These are phyloP conservation scores for Apamea anceps DNA, from an alignment of 2,888 invertebrate genomes.

Conservation along the genomic window DNA sequence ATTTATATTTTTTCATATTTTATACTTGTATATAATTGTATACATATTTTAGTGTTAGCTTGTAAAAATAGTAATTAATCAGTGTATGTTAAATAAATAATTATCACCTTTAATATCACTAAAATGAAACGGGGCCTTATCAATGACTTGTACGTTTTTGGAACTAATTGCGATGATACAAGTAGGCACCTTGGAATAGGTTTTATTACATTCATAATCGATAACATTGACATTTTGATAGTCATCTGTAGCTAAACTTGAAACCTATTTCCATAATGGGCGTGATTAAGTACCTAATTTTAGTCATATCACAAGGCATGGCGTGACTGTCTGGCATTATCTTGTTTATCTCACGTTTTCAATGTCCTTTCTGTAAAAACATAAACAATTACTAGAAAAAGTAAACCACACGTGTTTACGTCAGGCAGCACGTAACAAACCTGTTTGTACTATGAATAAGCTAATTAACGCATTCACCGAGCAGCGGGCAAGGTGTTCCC, in stretches of 20 bases:
- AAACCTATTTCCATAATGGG: constrained; percentile 15
- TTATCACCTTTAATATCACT: too few species aligned
- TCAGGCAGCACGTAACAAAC: constrained; percentile 75
- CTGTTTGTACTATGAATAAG: constrained; percentile 77
- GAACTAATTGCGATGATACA: background rate
- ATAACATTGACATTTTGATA: constrained; percentile 15
- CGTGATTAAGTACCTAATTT: constrained; percentile 39
- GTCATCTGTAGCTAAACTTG: constrained; percentile 21
- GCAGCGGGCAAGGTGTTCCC: constrained; percentile 68
- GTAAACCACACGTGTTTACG: constrained; percentile 68
- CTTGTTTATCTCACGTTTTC: constrained; percentile 64
- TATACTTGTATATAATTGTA: too few species aligned
- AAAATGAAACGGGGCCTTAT: background rate
- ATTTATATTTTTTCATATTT: too few species aligned
- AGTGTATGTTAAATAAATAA: too few species aligned
- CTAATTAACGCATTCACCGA: constrained; percentile 69
- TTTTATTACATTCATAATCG: constrained; percentile 11
- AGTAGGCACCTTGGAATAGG: background rate
- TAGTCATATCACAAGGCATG: constrained; percentile 46
- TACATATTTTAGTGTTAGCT: too few species aligned
- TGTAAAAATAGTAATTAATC: too few species aligned
- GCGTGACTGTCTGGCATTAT: constrained; percentile 65
- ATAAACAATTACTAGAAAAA: constrained; percentile 65
- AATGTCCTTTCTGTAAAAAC: constrained; percentile 57
- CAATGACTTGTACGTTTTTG: background rate